phyloP scores from a whole-genome alignment of 2,113 vertebrate species.

The Cyanoderma ruficeps region DNA sequence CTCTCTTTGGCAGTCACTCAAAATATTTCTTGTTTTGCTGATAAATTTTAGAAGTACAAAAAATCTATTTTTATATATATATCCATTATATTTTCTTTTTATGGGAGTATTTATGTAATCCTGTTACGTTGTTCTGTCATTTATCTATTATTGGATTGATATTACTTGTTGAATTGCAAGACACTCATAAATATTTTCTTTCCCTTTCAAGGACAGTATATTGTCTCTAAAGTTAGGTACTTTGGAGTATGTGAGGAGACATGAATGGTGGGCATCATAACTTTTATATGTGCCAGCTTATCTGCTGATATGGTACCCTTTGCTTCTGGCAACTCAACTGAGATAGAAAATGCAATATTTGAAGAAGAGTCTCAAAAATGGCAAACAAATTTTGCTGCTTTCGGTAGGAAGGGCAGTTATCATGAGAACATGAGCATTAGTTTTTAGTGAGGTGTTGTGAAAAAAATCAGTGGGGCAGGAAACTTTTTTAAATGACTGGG shows the following conservation, averaged over 20 bases:
- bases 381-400: neutral
- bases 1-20: neutral
- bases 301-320: neutral
- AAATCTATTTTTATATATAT: neutral
- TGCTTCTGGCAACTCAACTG: neutral
- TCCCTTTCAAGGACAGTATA: neutral
- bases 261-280: neutral
- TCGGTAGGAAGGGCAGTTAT: neutral
- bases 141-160: neutral
- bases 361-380: neutral
- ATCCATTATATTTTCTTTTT: neutral
- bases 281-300: neutral
- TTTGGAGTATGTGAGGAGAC: neutral
- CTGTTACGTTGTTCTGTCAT: neutral
- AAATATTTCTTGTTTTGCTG: neutral
- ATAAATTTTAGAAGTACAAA: neutral
- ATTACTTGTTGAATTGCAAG: neutral
- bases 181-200: neutral
- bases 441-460: neutral
- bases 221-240: neutral
- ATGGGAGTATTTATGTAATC: neutral
- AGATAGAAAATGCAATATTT: neutral
- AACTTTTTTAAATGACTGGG: neutral
- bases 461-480: neutral
- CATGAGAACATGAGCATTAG: neutral